phyloP scores from a whole-genome alignment of 2,113 vertebrate genomes.

The Microcebus ravelobensis region DNA sequence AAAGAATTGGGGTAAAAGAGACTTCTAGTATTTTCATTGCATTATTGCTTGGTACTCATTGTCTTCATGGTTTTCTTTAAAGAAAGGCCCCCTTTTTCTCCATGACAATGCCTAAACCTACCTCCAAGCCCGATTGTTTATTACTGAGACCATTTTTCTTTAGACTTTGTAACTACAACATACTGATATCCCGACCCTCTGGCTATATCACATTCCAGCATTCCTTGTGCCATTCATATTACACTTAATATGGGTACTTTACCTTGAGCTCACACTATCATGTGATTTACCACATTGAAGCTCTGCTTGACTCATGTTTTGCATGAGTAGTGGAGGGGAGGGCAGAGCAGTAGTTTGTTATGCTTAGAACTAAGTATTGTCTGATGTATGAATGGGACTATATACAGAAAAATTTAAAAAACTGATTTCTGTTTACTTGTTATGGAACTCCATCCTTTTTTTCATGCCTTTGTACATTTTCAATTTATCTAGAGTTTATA shows the following conservation, averaged over 20 bases:
- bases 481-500: slow-evolving; percentile 18
- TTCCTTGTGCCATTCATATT: neutral
- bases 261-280: neutral
- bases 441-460: neutral
- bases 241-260: neutral
- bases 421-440: slow-evolving; percentile 27
- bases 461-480: slow-evolving; percentile 28
- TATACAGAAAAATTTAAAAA: neutral
- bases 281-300: neutral
- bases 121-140: neutral
- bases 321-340: neutral
- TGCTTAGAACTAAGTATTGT: neutral
- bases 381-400: neutral
- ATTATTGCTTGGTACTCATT: neutral
- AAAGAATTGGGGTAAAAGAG: neutral
- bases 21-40: neutral
- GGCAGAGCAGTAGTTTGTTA: neutral
- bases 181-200: neutral
- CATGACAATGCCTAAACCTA: neutral
- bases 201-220: neutral
- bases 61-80: neutral
- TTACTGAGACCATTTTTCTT: neutral
- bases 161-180: neutral
- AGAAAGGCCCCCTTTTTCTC: neutral
- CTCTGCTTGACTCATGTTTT: neutral